A percentile compares a stretch with the other conserved stretches of the same genome.
These are phyloP conservation scores for Bergia puertoricense DNA, from an alignment of 92 coral and sea anemone genomes.

Conservation along the genomic window DNA sequence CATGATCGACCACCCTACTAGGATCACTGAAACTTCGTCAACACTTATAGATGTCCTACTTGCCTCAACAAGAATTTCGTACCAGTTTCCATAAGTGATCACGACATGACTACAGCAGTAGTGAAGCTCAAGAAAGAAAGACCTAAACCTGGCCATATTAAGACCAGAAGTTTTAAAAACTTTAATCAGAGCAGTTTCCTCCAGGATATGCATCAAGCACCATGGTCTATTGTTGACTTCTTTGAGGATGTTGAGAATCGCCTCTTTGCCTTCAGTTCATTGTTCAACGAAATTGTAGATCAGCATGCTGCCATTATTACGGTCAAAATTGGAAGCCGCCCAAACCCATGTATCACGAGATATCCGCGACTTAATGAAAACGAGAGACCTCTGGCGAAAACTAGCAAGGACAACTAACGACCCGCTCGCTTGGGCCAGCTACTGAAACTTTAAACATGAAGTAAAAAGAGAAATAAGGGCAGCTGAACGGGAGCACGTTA, in stretches of 20 bases:
- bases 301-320: neutral
- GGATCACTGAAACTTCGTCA: neutral
- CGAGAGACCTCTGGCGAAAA: neutral
- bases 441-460: conserved; percentile 21
- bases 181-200: conserved; percentile 21
- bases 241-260: neutral
- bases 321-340: neutral
- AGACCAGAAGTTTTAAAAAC: neutral
- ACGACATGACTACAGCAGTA: neutral
- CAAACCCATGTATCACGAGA: neutral
- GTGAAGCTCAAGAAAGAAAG: conserved; percentile 11
- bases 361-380: neutral
- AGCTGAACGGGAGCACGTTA: conserved; percentile 15
- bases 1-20: too few species aligned
- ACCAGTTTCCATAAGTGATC: neutral
- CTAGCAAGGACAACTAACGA: neutral
- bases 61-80: neutral
- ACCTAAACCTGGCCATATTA: neutral
- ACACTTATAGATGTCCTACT: neutral
- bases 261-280: neutral
- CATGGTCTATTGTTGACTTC: too few species aligned
- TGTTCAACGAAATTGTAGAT: neutral
- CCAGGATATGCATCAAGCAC: too few species aligned
- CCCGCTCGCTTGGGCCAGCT: conserved; percentile 14
- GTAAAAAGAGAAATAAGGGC: conserved; percentile 10